These are phyloP conservation scores for Oryzias javanicus DNA, from an alignment of 2,113 vertebrate genomes.

Conservation along the genomic window DNA sequence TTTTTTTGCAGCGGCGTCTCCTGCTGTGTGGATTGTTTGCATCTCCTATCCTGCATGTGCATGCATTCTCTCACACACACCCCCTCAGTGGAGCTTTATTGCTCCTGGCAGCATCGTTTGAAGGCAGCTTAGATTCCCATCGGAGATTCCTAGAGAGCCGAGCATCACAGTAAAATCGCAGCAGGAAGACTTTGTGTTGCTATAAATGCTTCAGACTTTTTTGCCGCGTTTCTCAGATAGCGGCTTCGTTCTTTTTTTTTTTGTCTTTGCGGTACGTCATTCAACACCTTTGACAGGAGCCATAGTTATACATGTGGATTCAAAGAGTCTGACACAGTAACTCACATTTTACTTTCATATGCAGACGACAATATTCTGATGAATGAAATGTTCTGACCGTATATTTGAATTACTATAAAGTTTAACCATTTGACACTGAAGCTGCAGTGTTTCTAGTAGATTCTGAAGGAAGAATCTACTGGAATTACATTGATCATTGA, in stretches of 20 bases:
- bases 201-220: constrained; percentile 8
- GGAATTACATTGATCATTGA: no score
- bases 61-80: background rate
- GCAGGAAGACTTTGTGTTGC: background rate
- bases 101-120: constrained; percentile 10
- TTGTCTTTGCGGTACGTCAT: background rate
- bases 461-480: background rate
- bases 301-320: constrained; percentile 3
- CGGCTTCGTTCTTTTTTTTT: constrained; percentile 4
- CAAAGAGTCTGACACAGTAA: background rate
- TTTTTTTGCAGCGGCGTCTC: background rate
- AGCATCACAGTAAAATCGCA: constrained; percentile 17
- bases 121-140: constrained; percentile 18
- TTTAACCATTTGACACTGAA: background rate
- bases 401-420: background rate
- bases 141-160: constrained; percentile 10
- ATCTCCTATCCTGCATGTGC: constrained; percentile 4
- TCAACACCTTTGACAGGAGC: background rate
- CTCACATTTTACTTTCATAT: background rate
- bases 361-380: background rate
- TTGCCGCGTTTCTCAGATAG: background rate
- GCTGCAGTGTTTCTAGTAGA: background rate
- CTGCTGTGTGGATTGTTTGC: constrained; percentile 4
- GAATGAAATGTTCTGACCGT: background rate
- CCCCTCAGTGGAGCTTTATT: constrained; percentile 1